Evolutionary conservation across 1,140 invertebrate species (phyloP).

Genomic region (Phortica variegata): DNA sequence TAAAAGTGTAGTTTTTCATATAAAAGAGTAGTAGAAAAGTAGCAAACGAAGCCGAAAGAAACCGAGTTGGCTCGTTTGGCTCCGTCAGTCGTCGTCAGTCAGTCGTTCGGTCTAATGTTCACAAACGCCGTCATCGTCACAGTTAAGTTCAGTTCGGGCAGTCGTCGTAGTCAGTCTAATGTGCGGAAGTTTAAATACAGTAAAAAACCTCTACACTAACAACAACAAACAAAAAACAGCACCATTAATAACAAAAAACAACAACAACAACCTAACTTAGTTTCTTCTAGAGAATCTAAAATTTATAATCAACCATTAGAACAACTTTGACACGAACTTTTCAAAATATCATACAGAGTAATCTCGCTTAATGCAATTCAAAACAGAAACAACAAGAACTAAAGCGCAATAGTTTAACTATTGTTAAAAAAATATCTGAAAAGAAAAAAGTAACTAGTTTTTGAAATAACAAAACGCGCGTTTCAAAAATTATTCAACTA

Average conservation of each 20-base stretch:
- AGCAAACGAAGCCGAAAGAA: no score
- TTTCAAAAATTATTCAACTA: no score
- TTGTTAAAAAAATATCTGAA: conserved; percentile 21
- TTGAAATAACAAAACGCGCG: no score
- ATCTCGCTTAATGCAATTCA: no score
- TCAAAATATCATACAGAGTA: no score
- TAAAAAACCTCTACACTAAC: conserved; percentile 22
- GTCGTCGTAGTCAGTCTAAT: conserved; percentile 40
- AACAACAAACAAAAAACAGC: conserved; percentile 19
- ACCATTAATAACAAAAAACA: conserved; percentile 17
- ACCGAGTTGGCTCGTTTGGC: conserved; percentile 1
- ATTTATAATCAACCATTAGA: no score
- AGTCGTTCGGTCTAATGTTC: no score
- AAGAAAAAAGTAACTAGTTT: no score
- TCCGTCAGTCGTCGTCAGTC: conserved; percentile 4
- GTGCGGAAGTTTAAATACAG: conserved; percentile 37
- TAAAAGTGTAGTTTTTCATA: no score
- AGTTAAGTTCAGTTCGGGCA: conserved; percentile 28
- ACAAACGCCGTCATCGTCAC: conserved; percentile 13
- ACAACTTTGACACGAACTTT: no score
- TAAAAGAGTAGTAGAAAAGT: no score
- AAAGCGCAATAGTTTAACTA: conserved; percentile 33
- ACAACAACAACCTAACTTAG: conserved; percentile 9
- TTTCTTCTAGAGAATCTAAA: no score
- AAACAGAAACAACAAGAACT: conserved; percentile 23